A percentile compares a stretch with the other conserved stretches of the same genome.
phyloP scores from a whole-genome alignment of 2,888 invertebrate species.

The Fragum whitleyi region DNA sequence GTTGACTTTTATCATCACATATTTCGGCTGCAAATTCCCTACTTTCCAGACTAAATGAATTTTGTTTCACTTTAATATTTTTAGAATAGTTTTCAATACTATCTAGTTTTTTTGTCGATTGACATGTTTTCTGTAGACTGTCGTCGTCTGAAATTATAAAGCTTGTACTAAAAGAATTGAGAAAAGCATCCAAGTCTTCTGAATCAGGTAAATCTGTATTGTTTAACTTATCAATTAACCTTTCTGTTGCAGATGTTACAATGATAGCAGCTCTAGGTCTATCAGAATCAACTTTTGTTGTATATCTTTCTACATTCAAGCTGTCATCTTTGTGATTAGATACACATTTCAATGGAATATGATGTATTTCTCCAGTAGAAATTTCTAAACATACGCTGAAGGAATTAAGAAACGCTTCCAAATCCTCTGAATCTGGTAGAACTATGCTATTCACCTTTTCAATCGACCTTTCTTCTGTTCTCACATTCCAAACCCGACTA shows the following conservation, averaged over 20 bases:
- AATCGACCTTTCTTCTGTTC: not conserved
- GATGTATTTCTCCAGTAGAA: not conserved
- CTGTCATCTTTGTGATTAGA: too few species aligned
- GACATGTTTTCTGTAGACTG: not conserved
- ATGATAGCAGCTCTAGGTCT: too few species aligned
- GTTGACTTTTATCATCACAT: not conserved
- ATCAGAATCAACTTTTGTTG: not conserved
- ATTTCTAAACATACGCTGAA: not conserved
- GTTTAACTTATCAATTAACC: too few species aligned
- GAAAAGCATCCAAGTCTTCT: slow-evolving; percentile 54
- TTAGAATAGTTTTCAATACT: not conserved
- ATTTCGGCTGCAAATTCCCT: not conserved
- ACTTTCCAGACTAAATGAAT: not conserved
- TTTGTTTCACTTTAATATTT: not conserved
- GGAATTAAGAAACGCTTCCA: slow-evolving; percentile 53
- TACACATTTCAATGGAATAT: too few species aligned
- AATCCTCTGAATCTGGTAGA: slow-evolving; percentile 52
- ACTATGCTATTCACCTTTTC: not conserved
- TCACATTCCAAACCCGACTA: too few species aligned
- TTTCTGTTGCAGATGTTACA: too few species aligned
- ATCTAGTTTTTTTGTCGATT: not conserved
- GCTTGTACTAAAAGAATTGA: slow-evolving; percentile 26
- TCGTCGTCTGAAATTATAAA: not conserved
- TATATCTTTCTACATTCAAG: not conserved
- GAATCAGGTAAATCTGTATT: slow-evolving; percentile 37